Conservation (phyloP, 2,888 invertebrate species). For the Tenthredo scrophulariae region DNA sequence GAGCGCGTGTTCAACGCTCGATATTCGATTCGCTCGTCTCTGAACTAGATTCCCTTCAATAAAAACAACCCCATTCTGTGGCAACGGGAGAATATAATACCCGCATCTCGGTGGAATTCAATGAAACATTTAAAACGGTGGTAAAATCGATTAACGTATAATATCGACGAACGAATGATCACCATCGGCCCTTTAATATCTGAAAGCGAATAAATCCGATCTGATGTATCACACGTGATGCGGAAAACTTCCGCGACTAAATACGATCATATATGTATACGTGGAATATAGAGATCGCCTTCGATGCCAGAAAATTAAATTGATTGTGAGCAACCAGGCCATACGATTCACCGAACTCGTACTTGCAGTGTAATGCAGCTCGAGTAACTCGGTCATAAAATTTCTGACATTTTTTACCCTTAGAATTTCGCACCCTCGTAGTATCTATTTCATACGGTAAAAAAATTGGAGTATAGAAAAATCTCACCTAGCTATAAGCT, state of each 20-base stretch:
- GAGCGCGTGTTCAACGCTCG: conserved; percentile 32
- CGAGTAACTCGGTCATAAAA: neutral
- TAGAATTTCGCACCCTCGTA: neutral
- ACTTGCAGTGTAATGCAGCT: neutral
- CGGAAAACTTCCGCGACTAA: neutral
- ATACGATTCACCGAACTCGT: conserved; percentile 44
- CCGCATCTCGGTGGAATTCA: neutral
- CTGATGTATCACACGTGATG: neutral
- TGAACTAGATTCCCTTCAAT: neutral
- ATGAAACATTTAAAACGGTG: neutral
- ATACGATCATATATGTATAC: neutral
- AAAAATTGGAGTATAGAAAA: neutral
- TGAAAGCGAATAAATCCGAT: neutral
- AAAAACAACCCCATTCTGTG: conserved; percentile 17
- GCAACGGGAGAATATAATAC: neutral
- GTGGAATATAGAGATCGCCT: neutral
- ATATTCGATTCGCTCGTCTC: conserved; percentile 32
- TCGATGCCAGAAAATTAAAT: conserved; percentile 45
- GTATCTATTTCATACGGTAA: neutral
- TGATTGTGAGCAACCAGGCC: conserved; percentile 45
- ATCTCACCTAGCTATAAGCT: conserved; percentile 36
- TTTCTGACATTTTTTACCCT: neutral
- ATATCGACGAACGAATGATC: neutral
- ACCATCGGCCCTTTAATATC: neutral
- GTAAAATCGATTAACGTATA: neutral